These are phyloP conservation scores for Mesoclemmys tuberculata DNA, from an alignment of 2,113 vertebrate species.

Conservation along the genomic window DNA sequence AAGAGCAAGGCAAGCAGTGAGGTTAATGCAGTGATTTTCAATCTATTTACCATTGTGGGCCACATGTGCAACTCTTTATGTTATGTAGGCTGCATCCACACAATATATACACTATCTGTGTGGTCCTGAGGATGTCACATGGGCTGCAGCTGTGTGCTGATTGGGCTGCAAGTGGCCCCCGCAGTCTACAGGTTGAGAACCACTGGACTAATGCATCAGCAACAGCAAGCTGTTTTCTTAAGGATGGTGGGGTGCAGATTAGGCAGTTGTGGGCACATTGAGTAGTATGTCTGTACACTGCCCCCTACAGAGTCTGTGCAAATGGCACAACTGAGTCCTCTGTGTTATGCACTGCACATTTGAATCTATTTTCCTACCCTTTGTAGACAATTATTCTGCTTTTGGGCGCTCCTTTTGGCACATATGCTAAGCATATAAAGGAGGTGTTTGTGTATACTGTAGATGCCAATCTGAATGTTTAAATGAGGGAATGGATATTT, in stretches of 20 bases:
- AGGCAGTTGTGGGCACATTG: neutral
- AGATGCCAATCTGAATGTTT: neutral
- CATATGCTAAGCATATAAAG: neutral
- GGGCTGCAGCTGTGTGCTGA: too few relatives aligned
- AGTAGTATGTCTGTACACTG: neutral
- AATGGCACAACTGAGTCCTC: neutral
- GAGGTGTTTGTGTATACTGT: neutral
- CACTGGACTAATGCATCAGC: neutral
- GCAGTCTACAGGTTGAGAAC: too few relatives aligned
- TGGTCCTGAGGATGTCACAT: too few relatives aligned
- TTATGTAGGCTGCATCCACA: too few relatives aligned
- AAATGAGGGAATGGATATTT: neutral
- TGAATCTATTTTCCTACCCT: neutral
- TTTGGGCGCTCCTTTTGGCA: neutral
- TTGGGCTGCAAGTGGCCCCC: too few relatives aligned
- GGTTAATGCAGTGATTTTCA: neutral
- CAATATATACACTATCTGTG: too few relatives aligned
- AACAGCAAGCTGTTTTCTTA: neutral
- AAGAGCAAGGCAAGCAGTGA: neutral
- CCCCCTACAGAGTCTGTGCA: neutral
- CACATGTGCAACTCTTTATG: too few relatives aligned
- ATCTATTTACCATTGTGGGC: too few relatives aligned
- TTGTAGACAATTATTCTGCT: neutral
- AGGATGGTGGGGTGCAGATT: neutral
- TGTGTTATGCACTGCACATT: neutral